Percentiles rank a stretch among this genome's conserved stretches.
Conservation (phyloP, 2,888 invertebrate genomes). For the Rotaria magnacalcarata region DNA sequence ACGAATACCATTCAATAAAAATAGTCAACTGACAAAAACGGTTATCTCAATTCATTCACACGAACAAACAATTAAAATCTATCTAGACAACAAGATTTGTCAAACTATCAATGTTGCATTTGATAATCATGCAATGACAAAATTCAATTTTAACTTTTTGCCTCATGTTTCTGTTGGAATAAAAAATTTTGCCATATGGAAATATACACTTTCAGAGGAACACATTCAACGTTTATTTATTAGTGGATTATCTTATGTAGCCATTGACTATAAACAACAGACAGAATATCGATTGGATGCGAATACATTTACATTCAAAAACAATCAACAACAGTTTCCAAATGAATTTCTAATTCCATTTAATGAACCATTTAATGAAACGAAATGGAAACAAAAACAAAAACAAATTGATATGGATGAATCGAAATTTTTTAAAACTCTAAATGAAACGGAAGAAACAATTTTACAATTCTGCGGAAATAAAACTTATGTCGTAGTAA, state of each 20-base stretch:
- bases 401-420: not conserved
- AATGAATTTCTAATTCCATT: not conserved
- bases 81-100: not conserved
- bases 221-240: not conserved
- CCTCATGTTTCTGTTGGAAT: not conserved
- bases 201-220: conserved; percentile 7
- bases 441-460: not conserved
- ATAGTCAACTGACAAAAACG: not conserved
- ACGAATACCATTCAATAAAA: not conserved
- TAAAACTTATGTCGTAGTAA: not conserved
- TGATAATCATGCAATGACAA: not conserved
- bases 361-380: not conserved
- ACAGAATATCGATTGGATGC: not conserved
- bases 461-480: not conserved
- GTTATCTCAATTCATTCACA: not conserved
- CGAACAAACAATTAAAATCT: not conserved
- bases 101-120: not conserved
- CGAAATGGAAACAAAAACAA: not conserved
- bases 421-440: not conserved
- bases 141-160: not conserved
- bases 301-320: not conserved
- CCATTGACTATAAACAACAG: not conserved
- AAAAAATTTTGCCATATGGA: not conserved
- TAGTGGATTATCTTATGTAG: not conserved
- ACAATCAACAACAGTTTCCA: not conserved